These are phyloP conservation scores for Drosophila biarmipes DNA, from an alignment of 1,140 invertebrate species.

Conservation along the genomic window DNA sequence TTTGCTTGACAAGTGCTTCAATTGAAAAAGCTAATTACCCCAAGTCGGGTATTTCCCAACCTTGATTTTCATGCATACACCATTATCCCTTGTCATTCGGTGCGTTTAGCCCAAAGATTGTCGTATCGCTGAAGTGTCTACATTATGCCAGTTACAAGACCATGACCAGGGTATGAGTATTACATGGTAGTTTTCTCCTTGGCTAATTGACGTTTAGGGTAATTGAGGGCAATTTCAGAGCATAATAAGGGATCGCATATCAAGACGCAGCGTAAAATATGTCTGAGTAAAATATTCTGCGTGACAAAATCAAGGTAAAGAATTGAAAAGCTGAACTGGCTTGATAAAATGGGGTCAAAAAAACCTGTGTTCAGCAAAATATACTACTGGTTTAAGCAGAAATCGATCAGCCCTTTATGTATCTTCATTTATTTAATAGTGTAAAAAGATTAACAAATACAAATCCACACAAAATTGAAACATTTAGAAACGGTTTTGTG, in stretches of 20 bases:
- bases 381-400: neutral
- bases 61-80: constrained; percentile 21
- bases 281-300: neutral
- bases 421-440: too few relatives aligned
- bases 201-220: constrained; percentile 38
- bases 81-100: constrained; percentile 25
- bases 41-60: neutral
- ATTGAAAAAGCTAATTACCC: constrained; percentile 2
- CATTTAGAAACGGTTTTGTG: too few relatives aligned
- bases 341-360: neutral
- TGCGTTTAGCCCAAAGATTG: constrained; percentile 41
- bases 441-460: too few relatives aligned
- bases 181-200: constrained; percentile 3
- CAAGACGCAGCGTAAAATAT: constrained; percentile 7
- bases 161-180: constrained; percentile 35
- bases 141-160: constrained; percentile 36
- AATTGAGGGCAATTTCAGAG: constrained; percentile 44
- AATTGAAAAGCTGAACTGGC: constrained; percentile 3
- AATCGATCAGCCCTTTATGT: too few relatives aligned
- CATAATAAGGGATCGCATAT: constrained; percentile 20
- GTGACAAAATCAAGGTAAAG: neutral
- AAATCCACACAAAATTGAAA: too few relatives aligned
- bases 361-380: neutral
- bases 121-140: constrained; percentile 45
- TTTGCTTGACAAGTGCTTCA: constrained; percentile 1